Evolutionary conservation across 2,797 vertebrate genomes (phyloP).

Genomic region (Hoplostethus mediterraneus): DNA sequence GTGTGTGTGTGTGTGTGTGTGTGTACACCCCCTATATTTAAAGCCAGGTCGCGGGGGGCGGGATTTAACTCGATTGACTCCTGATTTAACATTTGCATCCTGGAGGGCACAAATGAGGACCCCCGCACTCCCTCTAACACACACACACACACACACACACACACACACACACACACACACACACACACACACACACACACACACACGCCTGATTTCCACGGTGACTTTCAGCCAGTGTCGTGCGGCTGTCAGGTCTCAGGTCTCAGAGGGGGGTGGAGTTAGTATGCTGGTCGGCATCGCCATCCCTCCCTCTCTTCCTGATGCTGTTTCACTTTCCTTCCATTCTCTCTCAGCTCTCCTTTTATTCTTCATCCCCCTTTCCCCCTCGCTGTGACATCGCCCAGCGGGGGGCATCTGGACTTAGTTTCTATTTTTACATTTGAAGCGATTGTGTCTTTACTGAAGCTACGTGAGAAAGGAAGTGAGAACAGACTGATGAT

Average conservation of each 20-base stretch:
- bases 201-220: slow-evolving; percentile 59
- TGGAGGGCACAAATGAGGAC: slow-evolving; percentile 41
- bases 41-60: neutral
- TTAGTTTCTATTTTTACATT: too few relatives aligned
- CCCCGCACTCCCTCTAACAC: slow-evolving; percentile 17
- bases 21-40: neutral
- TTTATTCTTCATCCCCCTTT: neutral
- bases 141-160: slow-evolving; percentile 7
- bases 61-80: slow-evolving; percentile 31
- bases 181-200: slow-evolving; percentile 15
- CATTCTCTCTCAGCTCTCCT: neutral
- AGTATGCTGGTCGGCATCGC: slow-evolving; percentile 23
- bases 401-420: neutral
- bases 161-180: slow-evolving; percentile 29
- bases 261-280: slow-evolving; percentile 20
- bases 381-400: neutral
- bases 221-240: slow-evolving; percentile 67
- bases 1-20: neutral
- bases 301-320: slow-evolving; percentile 1
- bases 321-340: neutral
- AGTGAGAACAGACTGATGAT: neutral
- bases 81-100: slow-evolving; percentile 32
- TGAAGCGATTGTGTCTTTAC: too few relatives aligned
- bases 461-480: too few relatives aligned
- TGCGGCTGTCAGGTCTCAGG: neutral